Base-by-base conservation (phyloP, 2,113 vertebrate genomes). In the Porphyrio hochstetteri region DNA sequence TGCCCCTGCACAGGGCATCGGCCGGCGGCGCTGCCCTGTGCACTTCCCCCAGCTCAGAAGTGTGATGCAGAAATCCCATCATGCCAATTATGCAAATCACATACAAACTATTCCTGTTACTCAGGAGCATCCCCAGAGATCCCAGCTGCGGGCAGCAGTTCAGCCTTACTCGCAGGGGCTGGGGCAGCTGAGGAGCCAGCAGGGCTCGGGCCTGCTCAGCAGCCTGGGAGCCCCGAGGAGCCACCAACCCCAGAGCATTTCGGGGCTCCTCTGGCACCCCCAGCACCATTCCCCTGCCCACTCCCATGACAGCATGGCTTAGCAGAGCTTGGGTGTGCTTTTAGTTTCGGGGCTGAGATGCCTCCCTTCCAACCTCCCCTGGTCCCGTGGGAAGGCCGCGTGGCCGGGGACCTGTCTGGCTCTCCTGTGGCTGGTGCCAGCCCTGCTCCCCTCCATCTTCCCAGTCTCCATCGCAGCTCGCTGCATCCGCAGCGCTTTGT, bases 101-200 rank as follows among this genome's bases (percentile, higher is more conserved):
- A 74, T 38, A 72, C 35, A 72, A 94, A 90, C 92, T 93, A 46
- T 89, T 92, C 92, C 88, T 94, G 93, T 56, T 93, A 65, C 90
- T 90, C 92, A 31, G 77, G 81, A 94, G 71, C 64, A 77, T 94
- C 94, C 92, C 96, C 87, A 59, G 94, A 94, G 96, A 96, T 28
- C 91, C 77, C 88, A 78, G 88, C 25, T 86, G 94, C 21, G 7
- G 31, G 20, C 86, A 40, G 82, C 72, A 94, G 53, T 46, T 90
- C 85, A 78, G 93, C 77, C 52, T 91, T 89, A 91, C 96, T 95
- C 89, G 80, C 42, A 24, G 71, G 65, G 25, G n/a, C 93, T 35
- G 79, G 91, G 79, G 79, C 91, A 79, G 81, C 7, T 5, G 92
- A 24, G 59, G 48, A 82, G 89, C 5, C 18, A 25, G 61, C 35